A percentile compares a stretch with the other conserved stretches of the same genome.
phyloP scores from a whole-genome alignment of 2,797 vertebrate genomes.

The Silurus lanzhouensis region DNA sequence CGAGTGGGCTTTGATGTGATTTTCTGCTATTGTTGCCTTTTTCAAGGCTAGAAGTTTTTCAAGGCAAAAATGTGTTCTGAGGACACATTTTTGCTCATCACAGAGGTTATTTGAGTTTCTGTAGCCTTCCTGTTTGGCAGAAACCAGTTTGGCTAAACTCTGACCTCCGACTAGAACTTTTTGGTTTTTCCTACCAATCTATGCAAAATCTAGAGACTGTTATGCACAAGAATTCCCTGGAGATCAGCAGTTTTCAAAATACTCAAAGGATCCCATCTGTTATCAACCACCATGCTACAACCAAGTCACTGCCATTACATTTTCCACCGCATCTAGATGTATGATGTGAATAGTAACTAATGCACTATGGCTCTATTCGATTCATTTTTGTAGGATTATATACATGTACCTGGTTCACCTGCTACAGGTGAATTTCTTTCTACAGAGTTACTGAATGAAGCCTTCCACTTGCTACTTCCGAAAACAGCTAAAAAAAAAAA shows the following conservation, averaged over 20 bases:
- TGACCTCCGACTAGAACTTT: neutral
- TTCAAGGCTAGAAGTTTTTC: neutral
- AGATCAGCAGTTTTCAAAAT: neutral
- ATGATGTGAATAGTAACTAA: neutral
- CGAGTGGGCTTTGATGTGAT: neutral
- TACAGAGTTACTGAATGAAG: neutral
- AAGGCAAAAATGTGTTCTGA: no score
- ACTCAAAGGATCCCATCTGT: conserved; percentile 5
- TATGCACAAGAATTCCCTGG: neutral
- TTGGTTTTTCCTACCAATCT: neutral
- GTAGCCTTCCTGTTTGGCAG: neutral
- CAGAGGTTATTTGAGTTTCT: neutral
- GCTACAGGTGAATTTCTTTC: neutral
- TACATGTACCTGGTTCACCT: neutral
- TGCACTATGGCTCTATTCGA: neutral
- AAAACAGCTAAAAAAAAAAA: neutral
- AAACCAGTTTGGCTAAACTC: neutral
- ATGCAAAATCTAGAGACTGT: neutral
- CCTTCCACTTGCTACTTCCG: neutral
- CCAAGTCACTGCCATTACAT: neutral
- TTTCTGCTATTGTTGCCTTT: neutral
- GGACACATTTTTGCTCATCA: neutral
- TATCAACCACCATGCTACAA: neutral
- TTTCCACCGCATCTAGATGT: neutral
- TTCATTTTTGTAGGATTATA: neutral